Conservation (phyloP, 2,797 vertebrate species). For the Myotis findleyi region DNA sequence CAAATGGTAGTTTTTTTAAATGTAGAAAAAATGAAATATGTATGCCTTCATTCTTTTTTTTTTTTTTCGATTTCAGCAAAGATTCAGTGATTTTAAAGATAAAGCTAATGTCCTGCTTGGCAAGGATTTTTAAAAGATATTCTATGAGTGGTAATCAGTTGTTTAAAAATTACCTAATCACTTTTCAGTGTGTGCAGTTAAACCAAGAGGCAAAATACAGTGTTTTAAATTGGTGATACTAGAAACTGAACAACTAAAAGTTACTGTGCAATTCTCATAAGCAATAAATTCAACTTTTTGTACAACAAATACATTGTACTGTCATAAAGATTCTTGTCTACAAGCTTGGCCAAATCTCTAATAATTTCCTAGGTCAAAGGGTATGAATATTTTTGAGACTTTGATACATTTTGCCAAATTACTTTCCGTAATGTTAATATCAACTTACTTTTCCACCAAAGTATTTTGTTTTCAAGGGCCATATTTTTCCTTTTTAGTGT, state of each 20-base stretch:
- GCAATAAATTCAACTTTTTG: conserved; percentile 64
- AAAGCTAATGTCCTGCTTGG: neutral
- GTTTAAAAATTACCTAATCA: neutral
- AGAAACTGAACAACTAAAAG: neutral
- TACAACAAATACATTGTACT: neutral
- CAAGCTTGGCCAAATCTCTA: neutral
- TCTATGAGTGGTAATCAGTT: neutral
- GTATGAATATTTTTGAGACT: neutral
- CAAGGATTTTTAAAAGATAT: neutral
- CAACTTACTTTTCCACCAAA: neutral
- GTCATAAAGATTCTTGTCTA: neutral
- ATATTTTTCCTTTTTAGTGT: neutral
- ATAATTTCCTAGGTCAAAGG: neutral
- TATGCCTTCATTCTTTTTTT: neutral
- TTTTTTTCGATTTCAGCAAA: neutral
- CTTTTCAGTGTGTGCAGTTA: neutral
- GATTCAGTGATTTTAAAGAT: conserved; percentile 22
- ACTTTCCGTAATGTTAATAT: neutral
- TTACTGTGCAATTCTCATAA: conserved; percentile 28
- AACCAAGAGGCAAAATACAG: conserved; percentile 13
- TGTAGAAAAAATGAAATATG: neutral
- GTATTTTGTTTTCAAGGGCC: neutral
- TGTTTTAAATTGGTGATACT: neutral
- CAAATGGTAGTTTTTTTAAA: neutral
- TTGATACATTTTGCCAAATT: conserved; percentile 17